A percentile compares a stretch with the other conserved stretches of the same genome.
Conservation (phyloP, 2,797 vertebrate species). For the Alca torda region DNA sequence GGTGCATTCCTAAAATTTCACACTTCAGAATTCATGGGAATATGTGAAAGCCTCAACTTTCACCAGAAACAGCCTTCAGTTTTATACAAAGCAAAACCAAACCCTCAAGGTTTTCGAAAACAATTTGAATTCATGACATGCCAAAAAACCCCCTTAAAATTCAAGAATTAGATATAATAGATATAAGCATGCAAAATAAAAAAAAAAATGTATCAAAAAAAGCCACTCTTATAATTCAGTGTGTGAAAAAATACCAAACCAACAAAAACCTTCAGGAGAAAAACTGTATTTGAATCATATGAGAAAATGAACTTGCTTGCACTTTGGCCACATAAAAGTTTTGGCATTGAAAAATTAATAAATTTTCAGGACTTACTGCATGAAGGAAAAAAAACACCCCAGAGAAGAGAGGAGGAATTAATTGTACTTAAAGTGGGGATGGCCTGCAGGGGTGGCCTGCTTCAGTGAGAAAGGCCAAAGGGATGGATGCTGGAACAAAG, state of each 20-base stretch:
- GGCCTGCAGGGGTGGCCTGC: not conserved
- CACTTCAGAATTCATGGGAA: not conserved
- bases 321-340: not conserved
- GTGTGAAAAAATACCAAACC: not conserved
- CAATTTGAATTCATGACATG: not conserved
- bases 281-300: not conserved
- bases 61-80: not conserved
- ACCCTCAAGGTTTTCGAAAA: not conserved
- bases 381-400: not conserved
- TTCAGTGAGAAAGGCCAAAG: not conserved
- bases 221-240: not conserved
- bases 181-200: not conserved
- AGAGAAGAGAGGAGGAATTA: not conserved
- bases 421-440: not conserved
- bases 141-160: not conserved
- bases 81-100: not conserved
- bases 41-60: not conserved
- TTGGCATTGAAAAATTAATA: not conserved
- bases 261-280: not conserved
- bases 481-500: conserved; percentile 18
- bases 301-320: not conserved
- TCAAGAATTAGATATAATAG: not conserved
- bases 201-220: not conserved
- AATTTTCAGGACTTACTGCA: not conserved
- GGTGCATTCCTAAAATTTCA: not conserved